phyloP scores from a whole-genome alignment of 1,140 invertebrate species.

The Diabrotica virgifera region DNA sequence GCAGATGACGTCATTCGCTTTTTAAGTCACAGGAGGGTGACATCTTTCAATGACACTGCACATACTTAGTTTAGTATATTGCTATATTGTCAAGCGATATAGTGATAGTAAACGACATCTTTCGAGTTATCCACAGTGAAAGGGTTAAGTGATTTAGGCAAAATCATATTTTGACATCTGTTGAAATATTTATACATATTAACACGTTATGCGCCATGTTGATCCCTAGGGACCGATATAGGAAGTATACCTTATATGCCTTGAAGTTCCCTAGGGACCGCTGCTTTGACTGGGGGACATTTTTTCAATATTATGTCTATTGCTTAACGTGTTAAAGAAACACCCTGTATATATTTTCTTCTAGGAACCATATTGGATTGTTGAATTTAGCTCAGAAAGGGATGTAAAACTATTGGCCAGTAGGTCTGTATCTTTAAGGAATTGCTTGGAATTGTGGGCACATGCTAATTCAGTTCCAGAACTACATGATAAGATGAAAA shows the following conservation, averaged over 20 bases:
- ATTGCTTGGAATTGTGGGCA: constrained; percentile 76
- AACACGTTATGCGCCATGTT: too few species aligned
- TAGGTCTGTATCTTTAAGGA: constrained; percentile 72
- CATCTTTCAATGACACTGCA: too few species aligned
- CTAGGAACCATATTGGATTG: constrained; percentile 74
- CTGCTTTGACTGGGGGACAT: background rate
- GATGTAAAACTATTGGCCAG: constrained; percentile 64
- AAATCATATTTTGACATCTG: background rate
- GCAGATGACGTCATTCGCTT: too few species aligned
- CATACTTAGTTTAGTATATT: too few species aligned
- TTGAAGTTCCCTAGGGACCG: background rate
- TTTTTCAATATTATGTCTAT: background rate
- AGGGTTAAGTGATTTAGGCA: too few species aligned
- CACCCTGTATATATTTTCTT: constrained; percentile 24
- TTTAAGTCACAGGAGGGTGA: too few species aligned
- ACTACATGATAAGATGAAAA: constrained; percentile 64
- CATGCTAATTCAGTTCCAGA: constrained; percentile 55
- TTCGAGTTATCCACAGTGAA: too few species aligned
- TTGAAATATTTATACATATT: background rate
- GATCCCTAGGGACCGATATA: background rate
- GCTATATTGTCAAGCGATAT: too few species aligned
- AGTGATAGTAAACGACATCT: too few species aligned
- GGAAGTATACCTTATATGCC: background rate
- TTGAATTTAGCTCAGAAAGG: constrained; percentile 65
- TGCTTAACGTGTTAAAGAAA: constrained; percentile 3